A percentile compares a stretch with the other conserved stretches of the same genome.
phyloP scores from a whole-genome alignment of 2,113 vertebrate species.

The Pseudorectes ferrugineus region DNA sequence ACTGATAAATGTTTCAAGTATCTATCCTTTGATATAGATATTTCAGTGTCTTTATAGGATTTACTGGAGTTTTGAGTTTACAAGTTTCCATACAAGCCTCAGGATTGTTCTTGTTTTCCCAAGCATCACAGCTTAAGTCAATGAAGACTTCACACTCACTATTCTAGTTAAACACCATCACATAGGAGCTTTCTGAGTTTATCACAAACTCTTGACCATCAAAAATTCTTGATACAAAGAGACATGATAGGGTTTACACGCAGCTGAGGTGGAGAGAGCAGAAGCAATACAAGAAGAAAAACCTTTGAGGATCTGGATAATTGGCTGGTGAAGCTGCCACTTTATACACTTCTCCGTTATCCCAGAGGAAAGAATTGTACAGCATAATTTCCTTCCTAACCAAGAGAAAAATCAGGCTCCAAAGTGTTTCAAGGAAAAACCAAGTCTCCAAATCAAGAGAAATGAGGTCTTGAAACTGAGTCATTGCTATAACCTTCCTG shows the following conservation, averaged over 20 bases:
- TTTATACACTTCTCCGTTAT: not conserved
- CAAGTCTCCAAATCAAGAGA: not conserved
- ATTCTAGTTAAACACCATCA: not conserved
- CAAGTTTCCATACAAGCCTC: not conserved
- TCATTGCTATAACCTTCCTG: not conserved
- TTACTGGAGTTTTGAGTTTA: not conserved
- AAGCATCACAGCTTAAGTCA: not conserved
- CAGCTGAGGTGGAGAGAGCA: not conserved
- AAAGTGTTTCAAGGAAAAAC: not conserved
- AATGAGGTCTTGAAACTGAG: not conserved
- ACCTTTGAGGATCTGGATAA: not conserved
- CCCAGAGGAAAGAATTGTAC: not conserved
- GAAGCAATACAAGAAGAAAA: not conserved
- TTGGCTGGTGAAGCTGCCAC: not conserved
- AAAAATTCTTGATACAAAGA: not conserved
- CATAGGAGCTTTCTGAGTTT: not conserved
- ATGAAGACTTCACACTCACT: not conserved
- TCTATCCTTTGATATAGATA: not conserved
- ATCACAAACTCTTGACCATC: not conserved
- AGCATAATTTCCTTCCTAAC: not conserved
- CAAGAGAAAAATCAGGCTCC: not conserved
- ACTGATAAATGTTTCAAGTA: not conserved
- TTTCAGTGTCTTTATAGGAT: not conserved
- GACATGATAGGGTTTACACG: not conserved
- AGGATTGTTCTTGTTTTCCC: not conserved